A percentile compares a stretch with the other conserved stretches of the same genome.
Evolutionary conservation across 2,888 invertebrate species (phyloP).

Genomic region (Tiliacea aurago): DNA sequence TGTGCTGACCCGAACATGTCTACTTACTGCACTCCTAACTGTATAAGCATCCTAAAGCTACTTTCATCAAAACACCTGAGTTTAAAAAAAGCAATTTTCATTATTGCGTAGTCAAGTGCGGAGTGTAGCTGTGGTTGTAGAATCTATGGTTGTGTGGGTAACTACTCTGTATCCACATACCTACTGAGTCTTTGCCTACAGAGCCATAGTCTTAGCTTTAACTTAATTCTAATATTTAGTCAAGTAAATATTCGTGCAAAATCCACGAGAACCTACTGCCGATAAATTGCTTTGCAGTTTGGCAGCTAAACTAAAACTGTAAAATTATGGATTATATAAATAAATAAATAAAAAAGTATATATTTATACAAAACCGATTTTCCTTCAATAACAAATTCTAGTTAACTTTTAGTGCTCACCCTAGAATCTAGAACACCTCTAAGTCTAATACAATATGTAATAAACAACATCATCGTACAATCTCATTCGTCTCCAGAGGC

Average conservation of each 20-base stretch:
- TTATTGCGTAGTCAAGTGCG: too few relatives aligned
- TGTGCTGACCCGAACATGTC: neutral
- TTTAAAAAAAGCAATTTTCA: neutral
- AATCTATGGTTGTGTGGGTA: too few relatives aligned
- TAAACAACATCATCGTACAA: constrained; percentile 48
- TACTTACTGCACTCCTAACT: neutral
- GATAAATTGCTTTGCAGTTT: too few relatives aligned
- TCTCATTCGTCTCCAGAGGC: constrained; percentile 32
- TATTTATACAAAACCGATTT: neutral
- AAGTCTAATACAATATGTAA: constrained; percentile 19
- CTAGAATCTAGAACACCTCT: constrained; percentile 8
- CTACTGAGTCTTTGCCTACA: too few relatives aligned
- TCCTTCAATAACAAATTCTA: constrained; percentile 11
- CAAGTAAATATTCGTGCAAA: too few relatives aligned
- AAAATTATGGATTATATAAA: too few relatives aligned
- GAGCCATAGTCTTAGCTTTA: too few relatives aligned
- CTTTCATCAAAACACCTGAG: neutral
- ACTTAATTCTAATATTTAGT: too few relatives aligned
- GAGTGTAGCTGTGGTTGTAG: too few relatives aligned
- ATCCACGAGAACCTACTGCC: too few relatives aligned
- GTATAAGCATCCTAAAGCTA: neutral
- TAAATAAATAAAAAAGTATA: neutral
- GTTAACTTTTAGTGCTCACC: constrained; percentile 16
- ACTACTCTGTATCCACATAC: too few relatives aligned
- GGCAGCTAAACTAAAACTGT: too few relatives aligned